Evolutionary conservation across 2,113 vertebrate genomes (phyloP), one percentile per base, ranked within the genome.

Genomic region (Epinephelus cyanopodus): DNA sequence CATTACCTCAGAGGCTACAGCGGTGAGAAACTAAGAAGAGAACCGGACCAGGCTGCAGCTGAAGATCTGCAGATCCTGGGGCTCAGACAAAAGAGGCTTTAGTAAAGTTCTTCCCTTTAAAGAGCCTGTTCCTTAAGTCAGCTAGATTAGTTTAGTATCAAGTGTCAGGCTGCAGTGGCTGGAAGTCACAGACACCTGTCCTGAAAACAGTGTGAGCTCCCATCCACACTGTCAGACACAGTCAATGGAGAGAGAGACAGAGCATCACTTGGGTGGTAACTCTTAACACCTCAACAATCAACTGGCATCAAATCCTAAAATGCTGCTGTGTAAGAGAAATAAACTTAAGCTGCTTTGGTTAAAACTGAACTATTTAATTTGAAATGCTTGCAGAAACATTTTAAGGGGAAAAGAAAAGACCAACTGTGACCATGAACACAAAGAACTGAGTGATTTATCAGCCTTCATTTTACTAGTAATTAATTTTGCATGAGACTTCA

Each of bases 131-230:
- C 82, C 85, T 92, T 91, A 94, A 93, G 87, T 90, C 93, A 68
- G 50, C 42, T 61, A 92, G 92, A 95, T 95, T 92, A 94, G 92
- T 86, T 83, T 60, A 86, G 92, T 94, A 92, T 95, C 94, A 66
- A 74, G 90, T 94, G 89, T 95, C 95, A 83, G 88, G 81, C 87
- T 82, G 77, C 87, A 82, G 76, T 45, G 73, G 86, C 86, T 86
- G 57, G 18, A 47, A 64, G 75, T 79, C 69, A 85, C 82, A 92
- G 88, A 86, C 92, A 94, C 94, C 92, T 93, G 92, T 83, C 88
- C 79, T 82, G 29, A 77, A 85, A 70, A 77, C 87, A 81, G 29
- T 50, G 76, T 63, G n/a, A 87, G 81, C 72, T 76, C 73, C 80
- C 63, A 23, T 87, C 78, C 67, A 76, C 79, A 45, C 58, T 63